Percentiles rank a stretch among this genome's conserved stretches.
These are phyloP conservation scores for Scalopus aquaticus DNA, from an alignment of 2,113 vertebrate genomes.

Conservation along the genomic window DNA sequence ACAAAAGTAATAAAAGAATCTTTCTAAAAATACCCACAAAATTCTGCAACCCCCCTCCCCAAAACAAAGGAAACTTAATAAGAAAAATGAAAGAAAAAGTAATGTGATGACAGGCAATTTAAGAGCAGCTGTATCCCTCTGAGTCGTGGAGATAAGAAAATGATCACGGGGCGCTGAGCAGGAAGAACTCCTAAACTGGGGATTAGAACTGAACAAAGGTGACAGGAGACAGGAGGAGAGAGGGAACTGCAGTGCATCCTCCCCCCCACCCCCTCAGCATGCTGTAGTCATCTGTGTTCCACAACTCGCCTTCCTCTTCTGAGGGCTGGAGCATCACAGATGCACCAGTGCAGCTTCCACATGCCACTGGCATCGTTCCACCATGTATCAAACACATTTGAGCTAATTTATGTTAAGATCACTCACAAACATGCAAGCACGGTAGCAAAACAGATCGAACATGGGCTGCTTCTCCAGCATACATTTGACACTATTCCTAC, in stretches of 20 bases:
- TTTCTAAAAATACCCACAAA: background rate
- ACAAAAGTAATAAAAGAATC: background rate
- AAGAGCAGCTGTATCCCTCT: background rate
- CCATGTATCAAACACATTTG: background rate
- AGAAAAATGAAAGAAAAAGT: background rate
- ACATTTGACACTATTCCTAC: background rate
- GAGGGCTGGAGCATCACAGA: background rate
- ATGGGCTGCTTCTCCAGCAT: background rate
- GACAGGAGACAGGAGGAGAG: fast-evolving
- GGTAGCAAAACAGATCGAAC: constrained; percentile 30
- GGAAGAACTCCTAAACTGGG: fast-evolving
- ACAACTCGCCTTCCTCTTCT: background rate
- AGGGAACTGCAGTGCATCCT: background rate
- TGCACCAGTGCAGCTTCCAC: background rate
- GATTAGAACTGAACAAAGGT: background rate
- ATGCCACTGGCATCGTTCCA: background rate
- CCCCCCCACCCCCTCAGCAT: background rate
- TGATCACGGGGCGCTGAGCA: background rate
- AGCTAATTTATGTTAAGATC: constrained; percentile 59
- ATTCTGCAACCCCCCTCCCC: background rate
- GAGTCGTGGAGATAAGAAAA: background rate
- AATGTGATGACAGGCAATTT: background rate
- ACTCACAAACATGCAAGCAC: constrained; percentile 31
- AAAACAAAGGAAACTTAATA: background rate
- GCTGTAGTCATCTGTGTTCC: background rate